Conservation (phyloP, 2,797 vertebrate genomes). For the Clarias pachynema region DNA sequence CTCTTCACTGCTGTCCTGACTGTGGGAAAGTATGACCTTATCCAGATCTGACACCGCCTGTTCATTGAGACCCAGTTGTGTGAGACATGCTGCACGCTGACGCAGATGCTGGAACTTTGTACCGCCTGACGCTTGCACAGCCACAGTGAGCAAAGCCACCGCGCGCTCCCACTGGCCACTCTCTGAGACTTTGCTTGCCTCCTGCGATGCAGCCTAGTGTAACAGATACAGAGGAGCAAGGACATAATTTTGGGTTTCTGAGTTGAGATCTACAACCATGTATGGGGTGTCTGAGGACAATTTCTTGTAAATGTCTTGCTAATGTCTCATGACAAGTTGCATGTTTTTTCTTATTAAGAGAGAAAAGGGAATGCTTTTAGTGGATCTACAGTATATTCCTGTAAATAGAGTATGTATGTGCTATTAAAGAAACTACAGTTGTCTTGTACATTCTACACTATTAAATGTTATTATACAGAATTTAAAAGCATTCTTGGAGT, state of each 20-base stretch:
- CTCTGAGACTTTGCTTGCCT: slow-evolving; percentile 75
- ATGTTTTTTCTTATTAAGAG: neutral
- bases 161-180: slow-evolving; percentile 70
- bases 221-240: neutral
- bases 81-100: slow-evolving; percentile 80
- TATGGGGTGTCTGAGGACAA: too few relatives aligned
- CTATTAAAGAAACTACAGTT: neutral
- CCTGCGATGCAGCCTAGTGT: slow-evolving; percentile 81
- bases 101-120: slow-evolving; percentile 73
- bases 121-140: slow-evolving; percentile 71
- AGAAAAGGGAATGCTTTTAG: neutral
- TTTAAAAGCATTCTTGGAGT: neutral
- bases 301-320: neutral
- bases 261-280: too few relatives aligned
- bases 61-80: slow-evolving; percentile 72
- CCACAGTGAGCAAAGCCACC: slow-evolving; percentile 80
- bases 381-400: too few relatives aligned
- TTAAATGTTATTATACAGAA: neutral
- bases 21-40: slow-evolving; percentile 72
- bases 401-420: too few relatives aligned
- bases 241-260: too few relatives aligned
- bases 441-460: neutral
- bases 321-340: neutral
- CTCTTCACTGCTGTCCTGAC: slow-evolving; percentile 50
- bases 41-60: slow-evolving; percentile 82